These are phyloP conservation scores for Celastrina argiolus DNA, from an alignment of 2,888 invertebrate species.

Conservation along the genomic window DNA sequence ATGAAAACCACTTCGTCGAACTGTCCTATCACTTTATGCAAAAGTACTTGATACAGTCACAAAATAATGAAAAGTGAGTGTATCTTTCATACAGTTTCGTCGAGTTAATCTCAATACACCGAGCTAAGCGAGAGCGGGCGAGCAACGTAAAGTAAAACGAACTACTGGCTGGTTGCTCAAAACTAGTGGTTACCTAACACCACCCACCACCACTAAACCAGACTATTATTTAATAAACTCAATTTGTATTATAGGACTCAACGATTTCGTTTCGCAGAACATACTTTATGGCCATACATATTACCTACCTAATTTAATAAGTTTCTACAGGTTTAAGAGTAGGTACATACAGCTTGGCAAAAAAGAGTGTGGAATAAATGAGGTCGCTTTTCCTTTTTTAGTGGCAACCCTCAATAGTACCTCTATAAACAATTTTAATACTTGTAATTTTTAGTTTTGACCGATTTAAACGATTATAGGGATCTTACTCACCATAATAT, in stretches of 20 bases:
- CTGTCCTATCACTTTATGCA: not conserved
- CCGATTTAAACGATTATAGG: too few relatives aligned
- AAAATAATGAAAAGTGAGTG: not conserved
- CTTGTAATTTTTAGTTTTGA: too few relatives aligned
- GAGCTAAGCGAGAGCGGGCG: not conserved
- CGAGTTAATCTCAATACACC: not conserved
- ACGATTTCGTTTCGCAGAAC: not conserved
- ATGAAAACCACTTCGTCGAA: conserved; percentile 32
- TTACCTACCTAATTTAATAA: too few relatives aligned
- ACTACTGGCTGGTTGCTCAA: conserved; percentile 10
- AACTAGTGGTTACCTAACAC: conserved; percentile 31
- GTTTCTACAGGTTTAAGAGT: too few relatives aligned
- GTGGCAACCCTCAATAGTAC: too few relatives aligned
- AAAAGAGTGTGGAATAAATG: too few relatives aligned
- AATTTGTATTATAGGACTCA: not conserved
- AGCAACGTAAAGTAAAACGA: not conserved
- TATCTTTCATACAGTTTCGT: not conserved
- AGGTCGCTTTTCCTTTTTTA: too few relatives aligned
- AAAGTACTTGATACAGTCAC: not conserved
- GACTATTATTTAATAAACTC: conserved; percentile 32
- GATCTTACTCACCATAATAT: too few relatives aligned
- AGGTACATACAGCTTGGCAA: too few relatives aligned
- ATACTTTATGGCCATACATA: not conserved
- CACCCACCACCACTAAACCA: conserved; percentile 32
- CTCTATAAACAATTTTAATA: too few relatives aligned